Base-by-base conservation (phyloP, 2,113 vertebrate genomes). In the Chaetodon auriga region DNA sequence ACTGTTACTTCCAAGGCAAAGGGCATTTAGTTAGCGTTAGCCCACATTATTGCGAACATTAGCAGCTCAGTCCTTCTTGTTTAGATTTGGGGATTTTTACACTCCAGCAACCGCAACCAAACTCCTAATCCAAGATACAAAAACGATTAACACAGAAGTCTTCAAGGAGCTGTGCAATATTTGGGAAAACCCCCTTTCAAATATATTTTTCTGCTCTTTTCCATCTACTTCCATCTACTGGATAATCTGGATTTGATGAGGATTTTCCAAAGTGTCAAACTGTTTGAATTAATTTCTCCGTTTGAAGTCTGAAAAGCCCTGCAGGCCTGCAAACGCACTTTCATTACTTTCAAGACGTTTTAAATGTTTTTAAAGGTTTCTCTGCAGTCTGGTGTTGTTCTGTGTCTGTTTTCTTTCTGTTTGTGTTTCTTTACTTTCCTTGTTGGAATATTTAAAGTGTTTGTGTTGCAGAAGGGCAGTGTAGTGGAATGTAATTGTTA, bases 321-420 rank as follows among this genome's bases (percentile, higher is more conserved):
- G 4, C 30, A 45, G 19, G 38, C 62, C 79, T 86, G 85, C 81
- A 64, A 57, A 64, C 23, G 70, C 88, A 88, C 86, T 88, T 88
- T 63, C 63, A 58, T 48, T 3, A 41, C 36, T 55, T 75, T 65
- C 6, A 4, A 38, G 0, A 64, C 45, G 8, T 78, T 76, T 65
- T 11, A 18, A 46, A 51, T 75, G 54, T 36, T 58, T 72, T 46
- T 23, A 23, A 72, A 63, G 21, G 36, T 45, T 78, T 41, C 15
- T 19, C 21, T 69, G n/a, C 12, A 7, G 55, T 35, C 43, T 51
- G 3, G 7, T 76, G 55, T 25, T 61, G 30, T 85, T 84, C 43
- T 36, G 35, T 53, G 16, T 43, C 30, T 30, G 30, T 58, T 81
- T 72, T 35, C 0, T 14, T 58, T 62, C 5, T 75, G 2, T 61